A percentile compares a stretch with the other conserved stretches of the same genome.
Conservation (phyloP, 1,140 invertebrate genomes). For the Drosophila littoralis region DNA sequence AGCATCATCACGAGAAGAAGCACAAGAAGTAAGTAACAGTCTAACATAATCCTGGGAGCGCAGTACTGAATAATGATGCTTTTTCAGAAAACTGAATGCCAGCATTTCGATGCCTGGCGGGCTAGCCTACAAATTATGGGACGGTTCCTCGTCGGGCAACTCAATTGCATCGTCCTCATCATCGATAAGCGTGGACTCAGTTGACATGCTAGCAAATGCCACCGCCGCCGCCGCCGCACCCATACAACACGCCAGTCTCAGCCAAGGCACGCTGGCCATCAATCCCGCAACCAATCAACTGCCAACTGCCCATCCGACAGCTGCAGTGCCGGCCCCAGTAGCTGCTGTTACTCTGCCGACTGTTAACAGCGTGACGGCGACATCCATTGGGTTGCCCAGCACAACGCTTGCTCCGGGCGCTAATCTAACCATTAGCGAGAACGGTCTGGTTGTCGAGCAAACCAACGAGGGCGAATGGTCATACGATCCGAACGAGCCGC, state of each 20-base stretch:
- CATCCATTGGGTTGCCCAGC: constrained; percentile 37
- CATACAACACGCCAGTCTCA: constrained; percentile 19
- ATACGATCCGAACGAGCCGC: constrained; percentile 96
- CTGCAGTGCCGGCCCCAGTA: neutral
- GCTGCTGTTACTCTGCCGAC: constrained; percentile 6
- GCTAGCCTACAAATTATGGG: constrained; percentile 38
- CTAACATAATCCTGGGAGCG: neutral
- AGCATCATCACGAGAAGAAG: constrained; percentile 67
- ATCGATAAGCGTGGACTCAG: constrained; percentile 65
- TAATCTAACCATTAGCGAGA: constrained; percentile 67
- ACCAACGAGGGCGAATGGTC: constrained; percentile 90
- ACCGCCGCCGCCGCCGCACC: constrained; percentile 21
- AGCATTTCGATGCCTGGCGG: constrained; percentile 37
- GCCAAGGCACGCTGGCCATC: constrained; percentile 26
- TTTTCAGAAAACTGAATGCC: constrained; percentile 57
- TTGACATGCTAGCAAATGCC: constrained; percentile 54
- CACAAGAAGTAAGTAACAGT: constrained; percentile 64
- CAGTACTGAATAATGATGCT: neutral
- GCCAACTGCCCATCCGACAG: neutral
- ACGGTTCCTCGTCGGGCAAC: constrained; percentile 49
- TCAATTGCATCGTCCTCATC: constrained; percentile 65
- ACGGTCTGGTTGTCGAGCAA: constrained; percentile 85
- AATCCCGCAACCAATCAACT: constrained; percentile 22
- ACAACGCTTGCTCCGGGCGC: constrained; percentile 43
- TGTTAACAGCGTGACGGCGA: constrained; percentile 26